A percentile compares a stretch with the other conserved stretches of the same genome.
Conservation (phyloP, 1,140 invertebrate genomes). For the Heliconius hewitsoni region DNA sequence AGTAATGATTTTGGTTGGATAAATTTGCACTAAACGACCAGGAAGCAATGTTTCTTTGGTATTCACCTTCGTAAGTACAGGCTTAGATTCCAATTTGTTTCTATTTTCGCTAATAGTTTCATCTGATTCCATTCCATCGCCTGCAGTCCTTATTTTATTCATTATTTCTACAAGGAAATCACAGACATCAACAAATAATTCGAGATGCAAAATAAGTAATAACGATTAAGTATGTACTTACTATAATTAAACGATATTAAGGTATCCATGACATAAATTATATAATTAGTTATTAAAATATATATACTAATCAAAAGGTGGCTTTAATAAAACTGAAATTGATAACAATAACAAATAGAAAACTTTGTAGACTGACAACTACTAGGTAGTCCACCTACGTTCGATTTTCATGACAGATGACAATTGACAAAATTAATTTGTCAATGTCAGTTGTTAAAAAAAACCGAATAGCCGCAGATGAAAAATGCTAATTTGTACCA, state of each 20-base stretch:
- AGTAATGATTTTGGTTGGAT: slow-evolving; percentile 59
- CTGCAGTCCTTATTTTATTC: slow-evolving; percentile 78
- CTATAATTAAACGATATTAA: slow-evolving; percentile 51
- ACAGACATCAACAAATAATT: slow-evolving; percentile 6
- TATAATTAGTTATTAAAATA: too few species aligned
- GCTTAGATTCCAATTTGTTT: slow-evolving; percentile 41
- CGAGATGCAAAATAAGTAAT: neutral
- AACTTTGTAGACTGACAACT: neutral
- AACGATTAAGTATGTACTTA: slow-evolving; percentile 41
- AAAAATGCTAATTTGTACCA: neutral
- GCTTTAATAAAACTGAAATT: neutral
- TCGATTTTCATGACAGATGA: neutral
- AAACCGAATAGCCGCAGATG: neutral
- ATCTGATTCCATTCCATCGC: slow-evolving; percentile 83
- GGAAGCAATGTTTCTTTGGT: slow-evolving; percentile 49
- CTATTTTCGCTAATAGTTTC: slow-evolving; percentile 48
- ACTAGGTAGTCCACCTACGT: neutral
- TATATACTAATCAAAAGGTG: neutral
- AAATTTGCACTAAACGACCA: slow-evolving; percentile 64
- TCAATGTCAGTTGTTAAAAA: neutral
- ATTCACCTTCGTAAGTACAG: slow-evolving; percentile 27
- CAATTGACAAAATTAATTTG: neutral
- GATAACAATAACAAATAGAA: neutral
- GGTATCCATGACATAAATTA: slow-evolving; percentile 47
- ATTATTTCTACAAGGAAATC: slow-evolving; percentile 59